Base-by-base conservation (phyloP, 2,888 invertebrate species). In the Tuberolachnus salignus region DNA sequence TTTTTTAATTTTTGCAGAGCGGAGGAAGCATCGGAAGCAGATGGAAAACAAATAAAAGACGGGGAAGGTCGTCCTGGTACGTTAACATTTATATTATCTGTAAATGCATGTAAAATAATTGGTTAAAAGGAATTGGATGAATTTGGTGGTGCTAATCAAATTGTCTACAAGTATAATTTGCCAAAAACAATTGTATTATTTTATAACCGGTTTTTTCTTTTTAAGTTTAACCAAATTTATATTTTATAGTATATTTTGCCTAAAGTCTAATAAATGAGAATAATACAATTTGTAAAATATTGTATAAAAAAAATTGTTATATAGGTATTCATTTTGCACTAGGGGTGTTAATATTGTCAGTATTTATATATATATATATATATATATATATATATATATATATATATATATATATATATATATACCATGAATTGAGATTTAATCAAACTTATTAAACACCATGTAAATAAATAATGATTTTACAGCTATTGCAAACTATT, bases 11-110 rank as follows among this genome's bases (percentile, higher is more conserved):
- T 71, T 78, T 85, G 86, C 82, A 85, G 85, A 82, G 83, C 84
- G 57, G 85, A 86, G 81, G 86, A 86, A 83, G 85, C 85, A 80
- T 83, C 83, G 63, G 85, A 85, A 82, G 84, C 84, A 69, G 84
- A 84, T 34, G 82, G 82, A 71, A 82, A 81, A 72, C 59, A 81
- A 83, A 19, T 82, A 82, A 67, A 84, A 83, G 80, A 81, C 82
- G 55, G 83, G 82, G 71, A 82, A 81, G 70, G 83, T 84, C 67
- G 80, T n/a, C 78, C 72, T 72, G 80, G 78, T 71, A 71, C 57
- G 66, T 23, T 71, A 23, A 44, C 19, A 10, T 64, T 67, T 63
- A 23, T 55, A 71, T 49, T 23, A 67, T 49, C 16, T 19, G 46
- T 44, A 64, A 34, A 55, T 42, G 75, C 75, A 78, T 78, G 75